phyloP scores from a whole-genome alignment of 2,113 vertebrate genomes.

The Mormyrus lacerda region DNA sequence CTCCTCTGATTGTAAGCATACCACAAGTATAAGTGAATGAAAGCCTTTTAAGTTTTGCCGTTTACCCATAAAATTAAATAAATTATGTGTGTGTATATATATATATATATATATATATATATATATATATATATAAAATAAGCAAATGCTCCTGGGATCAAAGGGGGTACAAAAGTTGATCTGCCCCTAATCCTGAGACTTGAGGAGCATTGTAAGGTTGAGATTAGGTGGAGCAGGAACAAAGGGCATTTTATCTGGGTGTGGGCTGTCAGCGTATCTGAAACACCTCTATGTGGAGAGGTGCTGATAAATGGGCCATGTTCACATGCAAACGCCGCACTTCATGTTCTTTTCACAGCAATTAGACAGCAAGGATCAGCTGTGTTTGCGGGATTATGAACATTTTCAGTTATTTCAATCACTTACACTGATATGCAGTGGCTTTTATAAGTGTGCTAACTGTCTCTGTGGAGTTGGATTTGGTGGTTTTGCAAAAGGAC shows the following conservation, averaged over 20 bases:
- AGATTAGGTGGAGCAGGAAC: slow-evolving; percentile 17
- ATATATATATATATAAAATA: not conserved
- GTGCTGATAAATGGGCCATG: not conserved
- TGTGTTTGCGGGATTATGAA: not conserved
- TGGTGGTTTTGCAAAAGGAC: not conserved
- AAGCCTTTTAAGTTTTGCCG: not conserved
- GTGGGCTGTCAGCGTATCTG: slow-evolving; percentile 10
- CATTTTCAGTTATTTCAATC: not conserved
- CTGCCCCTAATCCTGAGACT: slow-evolving; percentile 4
- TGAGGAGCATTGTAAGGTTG: slow-evolving; percentile 19
- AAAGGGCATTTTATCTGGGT: slow-evolving; percentile 3
- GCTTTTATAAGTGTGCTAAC: not conserved
- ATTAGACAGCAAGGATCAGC: not conserved
- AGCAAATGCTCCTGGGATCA: not conserved
- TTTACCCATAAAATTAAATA: not conserved
- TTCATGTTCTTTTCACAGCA: not conserved
- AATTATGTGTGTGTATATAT: too few relatives aligned
- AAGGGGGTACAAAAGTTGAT: not conserved
- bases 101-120: not conserved
- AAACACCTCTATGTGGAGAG: slow-evolving; percentile 5
- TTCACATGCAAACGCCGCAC: not conserved
- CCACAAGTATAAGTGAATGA: not conserved
- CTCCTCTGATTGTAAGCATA: not conserved
- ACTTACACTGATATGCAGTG: not conserved
- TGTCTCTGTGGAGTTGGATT: not conserved